Conservation (phyloP, 1,140 invertebrate genomes). For the Callitettix versicolor region DNA sequence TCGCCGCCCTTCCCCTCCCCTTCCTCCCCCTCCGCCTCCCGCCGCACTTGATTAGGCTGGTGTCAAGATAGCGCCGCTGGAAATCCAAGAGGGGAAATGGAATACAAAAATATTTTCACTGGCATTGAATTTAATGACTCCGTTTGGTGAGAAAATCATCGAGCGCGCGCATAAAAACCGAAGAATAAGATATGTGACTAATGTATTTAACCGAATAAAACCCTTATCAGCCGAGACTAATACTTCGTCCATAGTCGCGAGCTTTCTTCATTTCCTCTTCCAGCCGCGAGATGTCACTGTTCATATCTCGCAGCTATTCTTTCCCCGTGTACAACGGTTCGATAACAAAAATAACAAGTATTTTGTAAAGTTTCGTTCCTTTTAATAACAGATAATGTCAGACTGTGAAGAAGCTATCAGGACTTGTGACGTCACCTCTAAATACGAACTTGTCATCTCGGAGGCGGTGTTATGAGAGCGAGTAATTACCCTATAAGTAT, state of each 20-base stretch:
- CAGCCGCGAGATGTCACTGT: constrained; percentile 13
- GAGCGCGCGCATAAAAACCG: constrained; percentile 12
- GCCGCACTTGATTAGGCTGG: constrained; percentile 1
- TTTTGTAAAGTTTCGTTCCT: constrained; percentile 9
- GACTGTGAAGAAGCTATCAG: background rate
- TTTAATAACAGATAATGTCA: constrained; percentile 13
- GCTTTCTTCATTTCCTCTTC: constrained; percentile 19
- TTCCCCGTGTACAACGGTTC: constrained; percentile 6
- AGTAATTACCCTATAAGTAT: no score
- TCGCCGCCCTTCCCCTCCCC: background rate
- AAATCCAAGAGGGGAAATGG: constrained; percentile 16
- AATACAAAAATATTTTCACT: constrained; percentile 17
- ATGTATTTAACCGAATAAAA: constrained; percentile 18
- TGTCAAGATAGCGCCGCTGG: constrained; percentile 12
- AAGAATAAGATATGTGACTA: constrained; percentile 15
- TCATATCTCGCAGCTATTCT: constrained; percentile 14
- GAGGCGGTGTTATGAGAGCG: no score
- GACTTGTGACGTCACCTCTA: no score
- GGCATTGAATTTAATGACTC: constrained; percentile 17
- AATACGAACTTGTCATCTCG: no score
- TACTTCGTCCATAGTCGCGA: constrained; percentile 11
- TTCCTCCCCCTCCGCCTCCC: background rate
- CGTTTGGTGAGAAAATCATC: constrained; percentile 12
- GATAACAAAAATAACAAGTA: constrained; percentile 7
- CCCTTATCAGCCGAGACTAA: constrained; percentile 17